phyloP scores from a whole-genome alignment of 1,140 invertebrate genomes.

The Dufourea novaeangliae region DNA sequence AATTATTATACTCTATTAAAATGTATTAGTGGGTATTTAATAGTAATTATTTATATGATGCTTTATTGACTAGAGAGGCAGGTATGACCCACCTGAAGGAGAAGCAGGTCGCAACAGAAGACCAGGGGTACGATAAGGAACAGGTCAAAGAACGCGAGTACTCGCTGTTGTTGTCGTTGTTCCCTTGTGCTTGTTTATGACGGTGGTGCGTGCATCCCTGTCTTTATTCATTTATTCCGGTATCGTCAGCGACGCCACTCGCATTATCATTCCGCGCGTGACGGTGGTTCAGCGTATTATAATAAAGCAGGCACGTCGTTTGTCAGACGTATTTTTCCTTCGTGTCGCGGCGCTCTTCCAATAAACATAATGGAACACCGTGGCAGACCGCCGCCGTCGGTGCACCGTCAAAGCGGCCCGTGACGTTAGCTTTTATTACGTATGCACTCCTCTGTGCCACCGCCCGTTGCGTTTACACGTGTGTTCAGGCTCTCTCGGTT shows the following conservation, averaged over 20 bases:
- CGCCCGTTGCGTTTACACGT: conserved; percentile 1
- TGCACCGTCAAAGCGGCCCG: background rate
- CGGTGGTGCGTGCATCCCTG: background rate
- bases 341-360: conserved; percentile 8
- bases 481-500: background rate
- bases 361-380: conserved; percentile 34
- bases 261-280: conserved; percentile 12
- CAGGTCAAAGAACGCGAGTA: background rate
- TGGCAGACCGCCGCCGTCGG: conserved; percentile 15
- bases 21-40: no score
- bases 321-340: conserved; percentile 1
- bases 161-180: background rate
- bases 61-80: no score
- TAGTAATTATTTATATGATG: no score
- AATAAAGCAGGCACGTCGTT: conserved; percentile 32
- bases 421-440: conserved; percentile 32
- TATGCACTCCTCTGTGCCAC: background rate
- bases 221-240: conserved; percentile 23
- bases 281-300: conserved; percentile 11
- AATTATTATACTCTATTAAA: no score
- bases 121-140: background rate
- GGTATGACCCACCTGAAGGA: no score
- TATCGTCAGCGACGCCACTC: conserved; percentile 5
- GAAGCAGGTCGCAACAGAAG: no score
- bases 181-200: background rate